Base-by-base conservation (phyloP, 2,797 vertebrate genomes). In the Sebastes miniatus region DNA sequence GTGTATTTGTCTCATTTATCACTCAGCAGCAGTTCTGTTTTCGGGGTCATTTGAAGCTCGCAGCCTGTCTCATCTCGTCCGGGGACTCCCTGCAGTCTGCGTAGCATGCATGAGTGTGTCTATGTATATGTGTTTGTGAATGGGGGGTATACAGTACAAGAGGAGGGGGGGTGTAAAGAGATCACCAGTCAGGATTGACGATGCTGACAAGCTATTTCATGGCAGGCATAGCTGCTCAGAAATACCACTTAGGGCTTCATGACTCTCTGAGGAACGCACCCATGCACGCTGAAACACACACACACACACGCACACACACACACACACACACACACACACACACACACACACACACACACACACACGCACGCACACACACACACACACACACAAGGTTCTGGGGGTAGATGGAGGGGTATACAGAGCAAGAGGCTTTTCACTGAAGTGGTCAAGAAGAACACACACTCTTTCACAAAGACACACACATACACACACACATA, bases 1-100 rank as follows among this genome's bases (percentile, higher is more conserved):
- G 56, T 85, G 85, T 79, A 88, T 92, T 92, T 88, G 86, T 92
- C 85, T 94, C 92, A 92, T 94, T 93, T 88, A 91, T 95, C 92
- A 92, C 87, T 90, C 92, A 86, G 89, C 86, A 74, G 88, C 85
- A 81, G 82, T 76, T 91, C 86, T 90, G 87, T 91, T 89, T 88
- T 91, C 52, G 76, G 88, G 91, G 87, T 93, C 89, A 91, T 92
- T 88, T 89, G 82, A 89, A 92, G 92, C 90, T 90, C 85, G 92
- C 87, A 70, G 89, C 77, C 81, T 76, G 86, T 91, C 89, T 91
- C 88, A 69, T 91, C 89, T 85, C 56, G 50, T 86, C 80, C 25
- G 7, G 82, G 86, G 86, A 88, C 85, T 86, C 86, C 90, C 86
- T 79, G 78, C 81, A 25, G 85, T 82, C 70, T 85, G 59, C 24